phyloP scores from a whole-genome alignment of 2,888 invertebrate genomes.

The Argynnis bischoffii region DNA sequence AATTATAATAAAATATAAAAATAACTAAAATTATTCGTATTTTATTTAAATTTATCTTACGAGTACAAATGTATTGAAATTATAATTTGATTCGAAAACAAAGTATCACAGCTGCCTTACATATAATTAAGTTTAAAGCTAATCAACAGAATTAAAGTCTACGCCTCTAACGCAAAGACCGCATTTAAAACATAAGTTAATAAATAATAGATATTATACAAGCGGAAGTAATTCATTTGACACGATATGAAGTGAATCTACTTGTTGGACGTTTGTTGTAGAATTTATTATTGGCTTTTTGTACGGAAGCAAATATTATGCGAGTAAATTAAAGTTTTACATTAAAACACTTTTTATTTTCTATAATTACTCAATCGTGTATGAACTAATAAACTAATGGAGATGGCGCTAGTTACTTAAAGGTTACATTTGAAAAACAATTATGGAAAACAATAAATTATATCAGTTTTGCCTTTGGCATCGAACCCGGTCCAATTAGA shows the following conservation, averaged over 20 bases:
- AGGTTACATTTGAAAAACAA: conserved; percentile 61
- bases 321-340: conserved; percentile 31
- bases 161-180: conserved; percentile 21
- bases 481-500: conserved; percentile 78
- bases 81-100: too few relatives aligned
- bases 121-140: too few relatives aligned
- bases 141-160: background rate
- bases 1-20: background rate
- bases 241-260: conserved; percentile 34
- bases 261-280: conserved; percentile 34
- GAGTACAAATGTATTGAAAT: too few relatives aligned
- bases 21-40: background rate
- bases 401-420: conserved; percentile 31
- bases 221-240: conserved; percentile 37
- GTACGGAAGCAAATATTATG: conserved; percentile 30
- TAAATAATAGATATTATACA: conserved; percentile 33
- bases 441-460: conserved; percentile 77
- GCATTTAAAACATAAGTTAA: conserved; percentile 26
- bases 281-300: conserved; percentile 35
- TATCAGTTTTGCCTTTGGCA: conserved; percentile 73
- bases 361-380: conserved; percentile 15
- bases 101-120: too few relatives aligned
- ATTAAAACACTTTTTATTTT: conserved; percentile 46
- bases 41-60: too few relatives aligned
- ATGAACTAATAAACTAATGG: conserved; percentile 25